Evolutionary conservation across 1,140 invertebrate genomes (phyloP), one percentile per base, ranked within the genome.

Genomic region (Thalassaphorura encarpata): DNA sequence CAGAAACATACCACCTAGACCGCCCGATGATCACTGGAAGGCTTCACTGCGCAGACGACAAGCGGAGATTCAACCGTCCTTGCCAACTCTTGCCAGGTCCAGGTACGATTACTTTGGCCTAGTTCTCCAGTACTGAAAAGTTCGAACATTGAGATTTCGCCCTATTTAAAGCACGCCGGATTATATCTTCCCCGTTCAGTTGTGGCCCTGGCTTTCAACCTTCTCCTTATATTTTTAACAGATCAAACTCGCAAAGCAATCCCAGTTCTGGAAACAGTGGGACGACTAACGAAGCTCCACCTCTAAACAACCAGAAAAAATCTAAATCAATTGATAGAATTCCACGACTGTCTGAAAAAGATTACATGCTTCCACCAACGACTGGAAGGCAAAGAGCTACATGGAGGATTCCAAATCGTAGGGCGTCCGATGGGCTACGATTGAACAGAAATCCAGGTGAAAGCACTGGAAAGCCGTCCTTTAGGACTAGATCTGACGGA

Each of bases 61-160:
- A 70, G 79, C 80, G 1, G 78, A 82, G 54, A 70, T 83, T 4
- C 80, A 82, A 63, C 79, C 80, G 1, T 77, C 78, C 6, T 66
- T 83, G 47, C 81, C 81, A 15, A 27, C 51, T 41, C 51, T 57
- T 36, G n/a, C n/a, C n/a, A n/a, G n/a, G n/a, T n/a, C n/a, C n/a
- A n/a, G n/a, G n/a, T n/a, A n/a, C n/a, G n/a, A n/a, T n/a, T n/a
- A n/a, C n/a, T n/a, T n/a, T n/a, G n/a, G n/a, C n/a, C n/a, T n/a
- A n/a, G n/a, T n/a, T n/a, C n/a, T n/a, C n/a, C n/a, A n/a, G n/a
- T n/a, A n/a, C n/a, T n/a, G n/a, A n/a, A n/a, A n/a, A n/a, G n/a
- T n/a, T n/a, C n/a, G n/a, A n/a, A n/a, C n/a, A n/a, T n/a, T n/a
- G 43, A 13, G 15, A 13, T 41, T 3, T 55, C 53, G n/a, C 11